Percentiles rank a stretch among this genome's conserved stretches.
phyloP scores from a whole-genome alignment of 1,140 invertebrate genomes.

The Bombus vancouverensis region DNA sequence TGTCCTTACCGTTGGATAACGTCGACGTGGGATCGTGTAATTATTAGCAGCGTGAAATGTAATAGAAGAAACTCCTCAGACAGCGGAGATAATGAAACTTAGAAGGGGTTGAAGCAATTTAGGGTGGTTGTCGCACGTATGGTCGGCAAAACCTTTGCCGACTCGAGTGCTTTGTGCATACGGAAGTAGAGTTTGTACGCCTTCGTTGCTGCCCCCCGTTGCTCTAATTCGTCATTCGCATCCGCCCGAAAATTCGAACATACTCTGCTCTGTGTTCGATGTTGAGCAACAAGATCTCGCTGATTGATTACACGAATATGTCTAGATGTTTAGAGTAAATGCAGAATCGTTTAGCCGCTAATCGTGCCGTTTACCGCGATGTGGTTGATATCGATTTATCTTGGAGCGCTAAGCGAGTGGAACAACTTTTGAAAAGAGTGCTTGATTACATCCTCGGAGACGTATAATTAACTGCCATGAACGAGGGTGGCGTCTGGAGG shows the following conservation, averaged over 20 bases:
- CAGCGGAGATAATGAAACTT: conserved; percentile 60
- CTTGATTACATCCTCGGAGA: conserved; percentile 62
- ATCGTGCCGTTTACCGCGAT: conserved; percentile 2
- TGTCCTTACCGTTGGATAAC: neutral
- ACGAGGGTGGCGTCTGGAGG: conserved; percentile 49
- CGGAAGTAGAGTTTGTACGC: conserved; percentile 61
- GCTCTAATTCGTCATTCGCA: conserved; percentile 11
- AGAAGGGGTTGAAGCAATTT: conserved; percentile 50
- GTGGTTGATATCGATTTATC: conserved; percentile 32
- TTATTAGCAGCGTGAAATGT: conserved; percentile 66
- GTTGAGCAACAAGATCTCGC: neutral
- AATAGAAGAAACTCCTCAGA: conserved; percentile 68
- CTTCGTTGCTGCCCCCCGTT: conserved; percentile 11
- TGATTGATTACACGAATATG: neutral
- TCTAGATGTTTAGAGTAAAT: neutral
- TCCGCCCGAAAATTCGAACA: neutral
- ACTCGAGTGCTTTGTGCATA: conserved; percentile 71
- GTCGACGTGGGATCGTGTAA: conserved; percentile 23
- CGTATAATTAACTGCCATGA: conserved; percentile 66
- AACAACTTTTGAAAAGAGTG: conserved; percentile 58
- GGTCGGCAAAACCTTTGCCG: conserved; percentile 58
- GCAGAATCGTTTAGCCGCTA: neutral
- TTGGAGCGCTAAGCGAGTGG: conserved; percentile 6
- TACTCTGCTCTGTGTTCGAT: neutral
- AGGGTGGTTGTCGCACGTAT: conserved; percentile 63